phyloP scores from a whole-genome alignment of 2,113 vertebrate species.

The Sylvilagus bachmani region DNA sequence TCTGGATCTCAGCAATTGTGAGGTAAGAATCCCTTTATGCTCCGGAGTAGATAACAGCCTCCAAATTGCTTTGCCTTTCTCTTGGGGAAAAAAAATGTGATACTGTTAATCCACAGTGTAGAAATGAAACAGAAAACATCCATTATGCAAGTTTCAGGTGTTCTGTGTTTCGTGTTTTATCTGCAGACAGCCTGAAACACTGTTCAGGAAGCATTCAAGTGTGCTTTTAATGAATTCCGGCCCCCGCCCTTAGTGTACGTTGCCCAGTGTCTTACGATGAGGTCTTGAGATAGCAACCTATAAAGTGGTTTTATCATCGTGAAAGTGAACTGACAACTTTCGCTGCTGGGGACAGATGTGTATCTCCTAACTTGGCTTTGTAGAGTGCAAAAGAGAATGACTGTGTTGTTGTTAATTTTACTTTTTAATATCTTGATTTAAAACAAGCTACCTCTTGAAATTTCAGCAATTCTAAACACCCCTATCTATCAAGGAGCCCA shows the following conservation, averaged over 20 bases:
- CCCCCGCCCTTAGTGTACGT: not conserved
- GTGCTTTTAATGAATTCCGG: not conserved
- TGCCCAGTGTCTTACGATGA: not conserved
- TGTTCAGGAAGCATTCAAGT: not conserved
- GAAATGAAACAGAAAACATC: not conserved
- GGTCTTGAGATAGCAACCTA: not conserved
- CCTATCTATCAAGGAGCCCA: not conserved
- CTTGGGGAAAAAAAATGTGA: not conserved
- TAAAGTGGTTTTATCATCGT: not conserved
- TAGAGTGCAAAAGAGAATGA: not conserved
- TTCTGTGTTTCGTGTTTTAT: not conserved
- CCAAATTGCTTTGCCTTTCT: conserved; percentile 23
- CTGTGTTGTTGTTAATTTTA: not conserved
- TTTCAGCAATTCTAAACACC: not conserved
- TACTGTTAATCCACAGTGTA: not conserved
- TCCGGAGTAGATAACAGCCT: not conserved
- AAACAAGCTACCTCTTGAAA: not conserved
- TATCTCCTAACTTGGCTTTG: not conserved
- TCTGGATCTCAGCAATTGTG: conserved; percentile 97
- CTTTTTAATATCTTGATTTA: conserved; percentile 17
- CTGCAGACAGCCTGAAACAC: not conserved
- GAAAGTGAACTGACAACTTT: not conserved
- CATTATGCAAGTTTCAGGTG: not conserved
- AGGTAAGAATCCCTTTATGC: conserved; percentile 89
- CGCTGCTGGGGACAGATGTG: not conserved